Evolutionary conservation across 2,797 vertebrate species (phyloP), one percentile per base, ranked within the genome.

Genomic region (Pseudocheirus occidentalis): DNA sequence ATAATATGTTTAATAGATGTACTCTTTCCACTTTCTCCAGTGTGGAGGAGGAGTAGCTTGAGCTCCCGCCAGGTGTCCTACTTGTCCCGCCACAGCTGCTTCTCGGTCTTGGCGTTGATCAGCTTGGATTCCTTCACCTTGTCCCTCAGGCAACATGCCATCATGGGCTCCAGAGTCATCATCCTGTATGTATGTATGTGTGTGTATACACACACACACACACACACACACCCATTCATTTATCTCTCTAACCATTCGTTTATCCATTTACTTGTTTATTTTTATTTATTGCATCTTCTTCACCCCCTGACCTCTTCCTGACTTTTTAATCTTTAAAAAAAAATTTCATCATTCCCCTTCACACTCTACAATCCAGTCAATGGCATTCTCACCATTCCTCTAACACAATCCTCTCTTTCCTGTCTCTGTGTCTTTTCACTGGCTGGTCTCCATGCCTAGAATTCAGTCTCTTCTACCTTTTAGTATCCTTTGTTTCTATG

Each of bases 101-200:
- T 99, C 98, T 99, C 99, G 99, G 99, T 99, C 99, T 99, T 99
- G 12, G 99, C 98, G 98, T 99, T 99, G 99, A 99, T 99, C 98
- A 99, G 99, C 98, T 99, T 99, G 98, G 99, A 99, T 99, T 99
- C 99, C 99, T 99, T 99, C 99, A 99, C 99, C 99, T 99, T 99
- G 98, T 99, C 99, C 98, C 99, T 99, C 98, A 99, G 99, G 99
- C 99, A 99, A 99, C 99, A 99, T 99, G 99, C 99, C 99, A 99
- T 99, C 99, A 99, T 99, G 99, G 99, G 99, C 98, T 99, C 99
- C 99, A 99, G 99, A 99, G 99, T 99, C 99, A 99, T 99, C 99
- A 99, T 99, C 98, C 98, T n/a, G n/a, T 58, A 58, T 28, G 27
- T 57, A 24, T 7, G 27, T 58, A 28, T 58, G 27, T 58, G n/a